Base-by-base conservation (phyloP, 2,888 invertebrate genomes). In the Cerceris ruficornis region DNA sequence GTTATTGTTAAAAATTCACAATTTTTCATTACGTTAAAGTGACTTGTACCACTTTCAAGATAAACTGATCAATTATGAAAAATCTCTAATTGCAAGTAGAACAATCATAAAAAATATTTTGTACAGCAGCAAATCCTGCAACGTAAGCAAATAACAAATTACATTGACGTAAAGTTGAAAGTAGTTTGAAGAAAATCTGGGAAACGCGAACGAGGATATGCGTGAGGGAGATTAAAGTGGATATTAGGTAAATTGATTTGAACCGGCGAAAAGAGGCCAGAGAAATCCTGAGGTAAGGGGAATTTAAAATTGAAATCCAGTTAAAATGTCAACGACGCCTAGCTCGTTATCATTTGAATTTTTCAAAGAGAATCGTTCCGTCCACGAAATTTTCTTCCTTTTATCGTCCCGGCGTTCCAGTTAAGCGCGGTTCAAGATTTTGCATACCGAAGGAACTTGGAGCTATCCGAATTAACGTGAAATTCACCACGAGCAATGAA, bases 281-380 rank as follows among this genome's bases (percentile, higher is more conserved):
- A 62, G 70, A 46, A 14, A 43, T 62, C 59, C 67, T 43, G 41
- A 49, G 70, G 57, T 57, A 67, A 68, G 61, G 52, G 65, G 70
- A 80, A 83, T 86, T 84, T 86, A 73, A 86, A 86, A 86, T 88
- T 80, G 80, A 86, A 81, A 88, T 87, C 77, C 72, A 62, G 81
- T 87, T 83, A 84, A 86, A 82, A 80, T 73, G 81, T 83, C 78
- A 81, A 82, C 77, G 81, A 83, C 77, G 80, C 72, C 67, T 58
- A 64, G 75, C 81, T 84, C 69, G 79, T 86, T 88, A 85, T 83
- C 82, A 79, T 77, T 79, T 84, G 81, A 88, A 87, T 87, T 80
- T 86, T 85, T 84, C 75, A 83, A 83, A 81, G 75, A 62, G 77
- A 73, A 69, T 77, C 83, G 72, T 65, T 77, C 57, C 57, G 67